Percentiles rank a stretch among this genome's conserved stretches.
phyloP scores from a whole-genome alignment of 2,797 vertebrate species.

The Lemur catta region DNA sequence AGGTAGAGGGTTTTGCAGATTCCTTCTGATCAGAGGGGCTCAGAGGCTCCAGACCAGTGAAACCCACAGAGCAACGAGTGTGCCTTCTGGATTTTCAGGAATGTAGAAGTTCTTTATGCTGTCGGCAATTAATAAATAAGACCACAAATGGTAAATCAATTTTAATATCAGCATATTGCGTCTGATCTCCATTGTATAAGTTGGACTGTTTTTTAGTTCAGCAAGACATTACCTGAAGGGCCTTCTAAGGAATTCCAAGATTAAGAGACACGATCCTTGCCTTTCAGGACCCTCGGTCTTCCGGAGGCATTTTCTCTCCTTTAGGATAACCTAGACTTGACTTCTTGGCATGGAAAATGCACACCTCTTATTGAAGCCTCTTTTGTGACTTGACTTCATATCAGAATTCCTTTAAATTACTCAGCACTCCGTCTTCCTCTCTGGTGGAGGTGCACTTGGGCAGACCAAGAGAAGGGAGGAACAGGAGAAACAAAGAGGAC shows the following conservation, averaged over 20 bases:
- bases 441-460: neutral
- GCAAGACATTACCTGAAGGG: neutral
- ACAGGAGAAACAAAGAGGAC: neutral
- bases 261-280: neutral
- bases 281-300: neutral
- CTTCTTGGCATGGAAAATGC: neutral
- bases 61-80: neutral
- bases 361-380: neutral
- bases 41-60: neutral
- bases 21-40: neutral
- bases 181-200: neutral
- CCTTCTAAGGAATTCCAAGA: neutral
- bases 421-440: neutral
- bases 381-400: neutral
- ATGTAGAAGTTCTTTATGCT: neutral
- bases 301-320: neutral
- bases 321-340: neutral
- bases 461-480: neutral
- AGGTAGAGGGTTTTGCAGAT: neutral
- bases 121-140: neutral
- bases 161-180: neutral
- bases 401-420: neutral
- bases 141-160: neutral
- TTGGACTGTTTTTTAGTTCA: neutral
- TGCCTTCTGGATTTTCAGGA: neutral